Evolutionary conservation across 2,113 vertebrate genomes (phyloP).

Genomic region (Donacobius atricapilla): DNA sequence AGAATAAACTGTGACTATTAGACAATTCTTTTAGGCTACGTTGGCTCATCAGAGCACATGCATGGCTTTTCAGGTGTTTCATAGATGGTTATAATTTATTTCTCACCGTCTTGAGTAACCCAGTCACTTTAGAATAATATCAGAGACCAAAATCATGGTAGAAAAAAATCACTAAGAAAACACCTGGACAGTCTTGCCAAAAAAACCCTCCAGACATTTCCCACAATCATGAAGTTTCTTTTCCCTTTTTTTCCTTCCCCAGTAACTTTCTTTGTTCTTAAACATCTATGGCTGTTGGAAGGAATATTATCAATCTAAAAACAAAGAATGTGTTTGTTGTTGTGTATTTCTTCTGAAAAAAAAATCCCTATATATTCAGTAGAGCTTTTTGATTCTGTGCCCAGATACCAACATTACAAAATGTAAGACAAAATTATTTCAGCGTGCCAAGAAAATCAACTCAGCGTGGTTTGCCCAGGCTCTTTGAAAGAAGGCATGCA

Average conservation of each 20-base stretch:
- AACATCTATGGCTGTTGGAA: neutral
- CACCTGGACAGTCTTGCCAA: neutral
- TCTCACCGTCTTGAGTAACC: neutral
- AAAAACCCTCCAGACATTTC: neutral
- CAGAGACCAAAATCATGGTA: neutral
- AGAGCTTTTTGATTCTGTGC: slow-evolving; percentile 41
- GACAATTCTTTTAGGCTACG: neutral
- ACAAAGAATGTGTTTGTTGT: slow-evolving; percentile 12
- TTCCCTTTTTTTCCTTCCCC: neutral
- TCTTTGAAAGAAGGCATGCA: slow-evolving; percentile 42
- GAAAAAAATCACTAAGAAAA: neutral
- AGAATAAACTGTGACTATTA: neutral
- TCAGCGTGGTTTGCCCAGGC: neutral
- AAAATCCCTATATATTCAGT: neutral
- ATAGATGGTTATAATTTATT: neutral
- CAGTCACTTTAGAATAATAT: neutral
- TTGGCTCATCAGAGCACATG: neutral
- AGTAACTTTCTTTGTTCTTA: neutral
- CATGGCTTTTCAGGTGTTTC: neutral
- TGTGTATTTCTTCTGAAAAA: neutral
- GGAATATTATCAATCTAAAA: neutral
- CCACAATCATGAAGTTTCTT: neutral
- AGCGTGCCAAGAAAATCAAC: slow-evolving; percentile 50
- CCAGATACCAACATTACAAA: slow-evolving; percentile 30
- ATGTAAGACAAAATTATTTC: slow-evolving; percentile 13